These are phyloP conservation scores for Abscondita cerata DNA, from an alignment of 2,888 invertebrate species.

Conservation along the genomic window DNA sequence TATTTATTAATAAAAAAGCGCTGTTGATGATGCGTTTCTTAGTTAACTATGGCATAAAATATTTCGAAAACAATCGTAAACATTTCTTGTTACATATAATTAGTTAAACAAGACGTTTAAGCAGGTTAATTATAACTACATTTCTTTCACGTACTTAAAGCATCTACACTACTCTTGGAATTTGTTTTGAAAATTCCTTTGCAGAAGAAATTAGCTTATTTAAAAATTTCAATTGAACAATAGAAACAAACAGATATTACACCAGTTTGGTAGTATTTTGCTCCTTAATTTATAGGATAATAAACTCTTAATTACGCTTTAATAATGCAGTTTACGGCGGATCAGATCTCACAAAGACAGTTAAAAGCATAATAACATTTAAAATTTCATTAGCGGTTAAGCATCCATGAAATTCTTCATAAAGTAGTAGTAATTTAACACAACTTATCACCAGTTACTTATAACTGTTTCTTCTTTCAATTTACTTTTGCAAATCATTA, in stretches of 20 bases:
- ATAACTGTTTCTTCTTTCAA: slow-evolving; percentile 17
- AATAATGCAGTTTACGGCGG: slow-evolving; percentile 17
- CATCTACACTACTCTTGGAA: no score
- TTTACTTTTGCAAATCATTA: slow-evolving; percentile 11
- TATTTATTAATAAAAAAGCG: no score
- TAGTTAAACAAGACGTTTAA: no score
- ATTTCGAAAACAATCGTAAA: no score
- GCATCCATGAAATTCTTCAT: slow-evolving; percentile 33
- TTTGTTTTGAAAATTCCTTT: no score
- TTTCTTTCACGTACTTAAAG: no score
- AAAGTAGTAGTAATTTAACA: slow-evolving; percentile 21
- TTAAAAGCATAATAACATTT: slow-evolving; percentile 32
- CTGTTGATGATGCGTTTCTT: no score
- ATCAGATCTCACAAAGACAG: slow-evolving; percentile 20
- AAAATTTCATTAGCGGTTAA: slow-evolving; percentile 34
- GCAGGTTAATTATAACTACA: no score
- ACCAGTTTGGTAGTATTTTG: not conserved
- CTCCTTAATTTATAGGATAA: slow-evolving; percentile 22
- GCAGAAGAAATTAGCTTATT: no score
- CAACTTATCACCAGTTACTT: slow-evolving; percentile 19
- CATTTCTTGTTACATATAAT: no score
- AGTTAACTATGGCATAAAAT: no score
- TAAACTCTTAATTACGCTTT: slow-evolving; percentile 21
- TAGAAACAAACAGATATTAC: not conserved
- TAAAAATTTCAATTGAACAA: not conserved